Evolutionary conservation across 2,797 vertebrate genomes (phyloP).

Genomic region (Vipera latastei): DNA sequence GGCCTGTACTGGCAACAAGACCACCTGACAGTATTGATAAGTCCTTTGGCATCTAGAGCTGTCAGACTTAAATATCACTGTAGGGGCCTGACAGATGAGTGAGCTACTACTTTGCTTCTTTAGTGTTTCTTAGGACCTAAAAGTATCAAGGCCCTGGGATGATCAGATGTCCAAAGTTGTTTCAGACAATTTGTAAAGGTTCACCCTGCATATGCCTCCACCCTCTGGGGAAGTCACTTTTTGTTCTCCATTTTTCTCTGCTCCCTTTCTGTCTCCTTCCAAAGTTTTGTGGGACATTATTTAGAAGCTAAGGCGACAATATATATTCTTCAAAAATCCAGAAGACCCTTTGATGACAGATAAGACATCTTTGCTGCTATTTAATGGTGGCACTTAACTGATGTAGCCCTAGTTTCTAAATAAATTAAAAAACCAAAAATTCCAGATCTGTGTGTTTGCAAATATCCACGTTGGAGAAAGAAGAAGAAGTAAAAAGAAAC

Average conservation of each 20-base stretch:
- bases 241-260: not conserved
- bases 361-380: not conserved
- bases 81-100: not conserved
- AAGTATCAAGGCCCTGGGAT: not conserved
- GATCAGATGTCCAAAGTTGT: not conserved
- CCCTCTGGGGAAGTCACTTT: not conserved
- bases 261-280: not conserved
- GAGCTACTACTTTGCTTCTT: not conserved
- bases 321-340: not conserved
- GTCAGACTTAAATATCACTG: not conserved
- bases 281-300: not conserved
- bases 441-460: not conserved
- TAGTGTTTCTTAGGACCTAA: not conserved
- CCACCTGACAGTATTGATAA: not conserved
- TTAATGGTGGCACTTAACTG: not conserved
- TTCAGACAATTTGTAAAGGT: not conserved
- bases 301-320: not conserved
- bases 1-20: not conserved
- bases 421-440: too few species aligned
- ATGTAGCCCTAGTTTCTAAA: not conserved
- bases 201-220: not conserved
- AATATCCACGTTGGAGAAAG: not conserved
- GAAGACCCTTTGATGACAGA: not conserved
- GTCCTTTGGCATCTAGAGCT: not conserved
- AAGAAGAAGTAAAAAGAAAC: not conserved